Conservation (phyloP, 2,113 vertebrate species). For the Martes martes region DNA sequence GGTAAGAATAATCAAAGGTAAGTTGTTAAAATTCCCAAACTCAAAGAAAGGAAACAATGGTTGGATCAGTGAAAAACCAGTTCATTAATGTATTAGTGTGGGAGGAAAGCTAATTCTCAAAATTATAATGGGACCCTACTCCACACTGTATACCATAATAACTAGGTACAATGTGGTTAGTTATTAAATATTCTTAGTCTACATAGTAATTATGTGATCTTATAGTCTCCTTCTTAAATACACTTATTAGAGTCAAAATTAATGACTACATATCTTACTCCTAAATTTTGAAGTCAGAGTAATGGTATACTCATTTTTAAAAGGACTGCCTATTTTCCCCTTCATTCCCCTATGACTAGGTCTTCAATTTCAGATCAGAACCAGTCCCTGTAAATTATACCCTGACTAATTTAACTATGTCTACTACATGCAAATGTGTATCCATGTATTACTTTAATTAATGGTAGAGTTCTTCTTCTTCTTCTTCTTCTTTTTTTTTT, state of each 20-base stretch:
- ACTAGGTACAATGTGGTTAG: neutral
- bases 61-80: neutral
- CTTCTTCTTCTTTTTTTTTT: no score
- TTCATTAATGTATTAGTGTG: conserved; percentile 26
- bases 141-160: neutral
- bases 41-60: neutral
- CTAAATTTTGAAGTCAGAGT: conserved; percentile 18
- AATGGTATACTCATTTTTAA: neutral
- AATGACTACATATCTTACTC: neutral
- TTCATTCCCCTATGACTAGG: neutral
- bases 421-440: neutral
- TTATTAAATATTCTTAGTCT: conserved; percentile 47
- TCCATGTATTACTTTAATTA: neutral
- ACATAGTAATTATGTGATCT: conserved; percentile 47
- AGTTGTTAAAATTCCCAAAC: neutral
- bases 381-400: conserved; percentile 1
- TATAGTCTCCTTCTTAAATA: conserved; percentile 39
- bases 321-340: neutral
- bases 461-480: neutral
- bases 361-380: conserved; percentile 12
- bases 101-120: conserved; percentile 26
- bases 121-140: conserved; percentile 12
- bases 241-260: conserved; percentile 18
- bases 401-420: conserved; percentile 36
- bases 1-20: neutral